Percentiles rank a stretch among this genome's conserved stretches.
Evolutionary conservation across 2,113 vertebrate genomes (phyloP).

Genomic region (Triplophysa dalaica): DNA sequence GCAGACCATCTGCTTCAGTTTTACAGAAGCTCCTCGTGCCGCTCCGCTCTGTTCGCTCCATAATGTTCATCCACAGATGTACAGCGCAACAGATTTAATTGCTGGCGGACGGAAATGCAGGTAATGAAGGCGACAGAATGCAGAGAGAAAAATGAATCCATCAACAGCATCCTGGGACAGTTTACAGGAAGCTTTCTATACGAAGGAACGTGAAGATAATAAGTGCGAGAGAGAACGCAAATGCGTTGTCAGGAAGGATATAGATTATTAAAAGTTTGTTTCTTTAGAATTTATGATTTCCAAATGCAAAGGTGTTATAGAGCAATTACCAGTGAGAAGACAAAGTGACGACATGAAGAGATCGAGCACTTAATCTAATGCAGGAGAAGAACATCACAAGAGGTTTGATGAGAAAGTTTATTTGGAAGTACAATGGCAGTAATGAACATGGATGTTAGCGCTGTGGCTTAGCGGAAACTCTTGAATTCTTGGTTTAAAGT

Average conservation of each 20-base stretch:
- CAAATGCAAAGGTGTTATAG: background rate
- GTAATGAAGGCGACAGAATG: conserved; percentile 28
- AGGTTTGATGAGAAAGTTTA: background rate
- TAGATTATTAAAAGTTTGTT: conserved; percentile 14
- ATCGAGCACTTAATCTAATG: conserved; percentile 5
- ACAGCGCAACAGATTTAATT: conserved; percentile 36
- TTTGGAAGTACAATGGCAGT: background rate
- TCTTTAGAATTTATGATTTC: conserved; percentile 13
- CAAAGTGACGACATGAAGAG: background rate
- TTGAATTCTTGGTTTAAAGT: background rate
- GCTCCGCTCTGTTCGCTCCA: conserved; percentile 16
- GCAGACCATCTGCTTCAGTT: background rate
- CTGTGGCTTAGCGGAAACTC: background rate
- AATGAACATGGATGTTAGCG: background rate
- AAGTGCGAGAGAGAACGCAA: too few species aligned
- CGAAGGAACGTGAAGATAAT: background rate
- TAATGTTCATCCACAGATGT: conserved; percentile 9
- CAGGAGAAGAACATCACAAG: background rate
- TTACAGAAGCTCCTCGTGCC: background rate
- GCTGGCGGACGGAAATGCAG: conserved; percentile 3
- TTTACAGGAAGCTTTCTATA: conserved; percentile 25
- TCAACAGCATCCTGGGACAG: conserved; percentile 39
- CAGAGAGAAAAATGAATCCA: conserved; percentile 37
- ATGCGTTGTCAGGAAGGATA: conserved; percentile 5
- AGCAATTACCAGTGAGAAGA: background rate